Conservation (phyloP, 2,113 vertebrate genomes). For the Neofelis nebulosa region DNA sequence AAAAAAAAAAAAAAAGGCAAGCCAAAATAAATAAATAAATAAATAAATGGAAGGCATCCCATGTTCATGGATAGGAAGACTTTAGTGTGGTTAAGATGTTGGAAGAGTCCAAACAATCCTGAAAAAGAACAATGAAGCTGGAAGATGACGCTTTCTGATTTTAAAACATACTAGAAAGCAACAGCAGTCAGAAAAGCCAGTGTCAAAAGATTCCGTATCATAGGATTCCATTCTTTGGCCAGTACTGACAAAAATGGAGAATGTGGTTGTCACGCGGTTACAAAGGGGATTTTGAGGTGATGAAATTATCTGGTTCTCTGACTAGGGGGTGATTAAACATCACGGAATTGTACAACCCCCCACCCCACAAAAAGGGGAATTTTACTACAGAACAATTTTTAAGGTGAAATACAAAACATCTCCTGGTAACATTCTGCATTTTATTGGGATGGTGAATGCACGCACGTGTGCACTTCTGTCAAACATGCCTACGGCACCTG, state of each 20-base stretch:
- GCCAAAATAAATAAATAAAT: too few relatives aligned
- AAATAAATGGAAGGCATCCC: background rate
- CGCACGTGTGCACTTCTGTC: background rate
- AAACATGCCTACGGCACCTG: rapidly evolving
- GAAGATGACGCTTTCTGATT: background rate
- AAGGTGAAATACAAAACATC: background rate
- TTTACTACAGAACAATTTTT: background rate
- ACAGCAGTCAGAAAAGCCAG: background rate
- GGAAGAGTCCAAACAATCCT: background rate
- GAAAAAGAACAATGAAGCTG: background rate
- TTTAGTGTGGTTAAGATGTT: background rate
- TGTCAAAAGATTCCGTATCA: background rate
- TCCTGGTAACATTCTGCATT: rapidly evolving
- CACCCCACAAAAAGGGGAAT: background rate
- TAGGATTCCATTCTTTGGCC: background rate
- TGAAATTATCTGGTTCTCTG: too few relatives aligned
- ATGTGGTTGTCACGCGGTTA: rapidly evolving
- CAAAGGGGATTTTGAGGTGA: background rate
- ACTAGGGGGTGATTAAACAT: background rate
- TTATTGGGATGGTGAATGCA: background rate
- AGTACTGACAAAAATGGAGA: background rate
- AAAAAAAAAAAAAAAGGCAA: background rate
- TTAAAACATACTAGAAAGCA: background rate
- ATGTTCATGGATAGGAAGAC: background rate
- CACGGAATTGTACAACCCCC: background rate